Evolutionary conservation across 1,140 invertebrate genomes (phyloP), one percentile per base, ranked within the genome.

Genomic region (Hycleus phaleratus): DNA sequence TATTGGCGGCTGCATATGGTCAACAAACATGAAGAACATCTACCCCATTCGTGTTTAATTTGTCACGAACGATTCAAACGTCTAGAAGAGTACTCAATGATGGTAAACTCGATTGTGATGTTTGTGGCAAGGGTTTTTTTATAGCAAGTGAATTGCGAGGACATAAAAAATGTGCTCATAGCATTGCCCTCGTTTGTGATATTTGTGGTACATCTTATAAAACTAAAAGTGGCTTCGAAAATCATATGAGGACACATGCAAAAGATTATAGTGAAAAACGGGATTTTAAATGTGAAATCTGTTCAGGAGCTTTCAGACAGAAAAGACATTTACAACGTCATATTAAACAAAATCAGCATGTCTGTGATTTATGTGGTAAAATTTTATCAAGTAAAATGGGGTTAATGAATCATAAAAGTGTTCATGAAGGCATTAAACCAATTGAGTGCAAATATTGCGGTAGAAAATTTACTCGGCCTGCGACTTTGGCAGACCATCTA

Each of bases 401-500:
- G 8, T 47, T 69, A 2, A 50, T 63, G 24, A 65, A 68, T 53
- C 70, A 71, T 55, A 46, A 64, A 45, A 58, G 62, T 8, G 68
- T 62, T 9, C 68, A 70, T 47, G 63, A 67, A 47, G 68, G 70
- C 0, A 61, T 70, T n/a, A 68, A 67, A 48, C 71, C 70, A 2
- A 60, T 71, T 25, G 47, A 61, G n/a, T 75, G 73, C 45, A 65
- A 65, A 12, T 59, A 65, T 26, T 69, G 68, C 50, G 64, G 59
- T 2, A 65, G 61, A 46, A 46, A 49, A 7, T 69, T 69, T 51
- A 62, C 59, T n/a, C 50, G 66, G 43, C 54, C 59, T n/a, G 64
- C 64, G 0, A 69, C 66, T 2, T 57, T 69, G n/a, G 82, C 86
- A 52, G 85, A 87, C 10, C 88, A 91, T 73, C 84, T 88, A 61